Base-by-base conservation (phyloP, 2,113 vertebrate species). In the Coptodon rendalli region DNA sequence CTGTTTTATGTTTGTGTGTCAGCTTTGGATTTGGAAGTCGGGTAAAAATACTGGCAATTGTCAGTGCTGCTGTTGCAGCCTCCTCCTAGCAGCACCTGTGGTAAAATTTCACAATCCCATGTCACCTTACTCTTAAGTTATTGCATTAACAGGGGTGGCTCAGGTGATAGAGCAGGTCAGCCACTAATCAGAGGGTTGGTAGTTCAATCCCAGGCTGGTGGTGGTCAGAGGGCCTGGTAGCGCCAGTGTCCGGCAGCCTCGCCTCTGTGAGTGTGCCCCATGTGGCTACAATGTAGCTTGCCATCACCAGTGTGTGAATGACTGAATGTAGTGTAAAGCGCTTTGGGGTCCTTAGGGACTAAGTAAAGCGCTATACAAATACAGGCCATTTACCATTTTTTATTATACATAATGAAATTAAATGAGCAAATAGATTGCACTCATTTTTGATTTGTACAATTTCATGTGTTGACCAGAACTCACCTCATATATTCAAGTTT, bases 341-440 rank as follows among this genome's bases (percentile, higher is more conserved):
- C 22, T 22, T 22, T 22, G 22, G 22, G 22, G 22, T 22, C 22
- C 22, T 22, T 22, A 22, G 22, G 22, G 22, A 22, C 22, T 22
- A 22, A 22, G 22, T 22, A 22, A 22, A 22, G 22, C 2, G 22
- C 22, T 22, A 22, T 22, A 22, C 22, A 22, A 22, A 22, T 22
- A 2, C 22, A 22, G 22, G 22, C 22, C 22, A 22, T 22, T 22
- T 22, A 22, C 57, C 5, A 16, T 63, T 63, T 63, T n/a, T 66
- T 34, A 38, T 66, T n/a, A 38, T 38, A 66, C 61, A 66, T 1
- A 36, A 36, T n/a, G 61, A 66, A n/a, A 66, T 1, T 3, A 66
- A 38, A 66, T 66, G 0, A 66, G 31, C 1, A n/a, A n/a, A 66
- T n/a, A 66, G 10, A n/a, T n/a, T 66, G 61, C 10, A 66, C 17